phyloP scores from a whole-genome alignment of 2,888 invertebrate species.

The Stenurella melanura region DNA sequence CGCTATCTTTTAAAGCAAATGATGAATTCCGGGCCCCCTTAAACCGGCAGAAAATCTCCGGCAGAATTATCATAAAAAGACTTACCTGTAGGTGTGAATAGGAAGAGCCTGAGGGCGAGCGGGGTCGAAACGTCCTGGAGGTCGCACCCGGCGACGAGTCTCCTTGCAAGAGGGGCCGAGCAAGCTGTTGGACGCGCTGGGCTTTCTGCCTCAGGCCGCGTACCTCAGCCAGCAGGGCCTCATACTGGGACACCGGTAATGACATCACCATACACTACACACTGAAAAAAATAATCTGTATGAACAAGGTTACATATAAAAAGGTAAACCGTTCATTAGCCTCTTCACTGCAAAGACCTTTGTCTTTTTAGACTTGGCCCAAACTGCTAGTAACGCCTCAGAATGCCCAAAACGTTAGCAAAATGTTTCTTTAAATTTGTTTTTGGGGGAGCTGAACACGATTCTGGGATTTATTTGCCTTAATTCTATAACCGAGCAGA shows the following conservation, averaged over 20 bases:
- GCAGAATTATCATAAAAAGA: background rate
- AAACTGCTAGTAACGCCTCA: too few relatives aligned
- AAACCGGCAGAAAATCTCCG: background rate
- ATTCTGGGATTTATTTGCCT: too few relatives aligned
- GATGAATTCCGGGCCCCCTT: too few relatives aligned
- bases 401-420: too few relatives aligned
- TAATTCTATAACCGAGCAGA: too few relatives aligned
- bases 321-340: too few relatives aligned
- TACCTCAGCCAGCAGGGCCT: slow-evolving; percentile 78
- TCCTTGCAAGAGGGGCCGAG: slow-evolving; percentile 65
- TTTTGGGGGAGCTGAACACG: too few relatives aligned
- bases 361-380: too few relatives aligned
- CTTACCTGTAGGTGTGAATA: slow-evolving; percentile 28
- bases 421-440: too few relatives aligned
- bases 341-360: too few relatives aligned
- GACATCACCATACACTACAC: slow-evolving; percentile 73
- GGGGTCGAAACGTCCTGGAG: slow-evolving; percentile 27
- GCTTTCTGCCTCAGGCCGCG: slow-evolving; percentile 77
- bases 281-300: slow-evolving; percentile 55
- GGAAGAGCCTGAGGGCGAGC: slow-evolving; percentile 6
- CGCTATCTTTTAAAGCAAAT: too few relatives aligned
- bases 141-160: slow-evolving; percentile 36
- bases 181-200: slow-evolving; percentile 76
- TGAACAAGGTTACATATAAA: too few relatives aligned
- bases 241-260: slow-evolving; percentile 79